phyloP scores from a whole-genome alignment of 1,140 invertebrate species.

The Microplitis mediator region DNA sequence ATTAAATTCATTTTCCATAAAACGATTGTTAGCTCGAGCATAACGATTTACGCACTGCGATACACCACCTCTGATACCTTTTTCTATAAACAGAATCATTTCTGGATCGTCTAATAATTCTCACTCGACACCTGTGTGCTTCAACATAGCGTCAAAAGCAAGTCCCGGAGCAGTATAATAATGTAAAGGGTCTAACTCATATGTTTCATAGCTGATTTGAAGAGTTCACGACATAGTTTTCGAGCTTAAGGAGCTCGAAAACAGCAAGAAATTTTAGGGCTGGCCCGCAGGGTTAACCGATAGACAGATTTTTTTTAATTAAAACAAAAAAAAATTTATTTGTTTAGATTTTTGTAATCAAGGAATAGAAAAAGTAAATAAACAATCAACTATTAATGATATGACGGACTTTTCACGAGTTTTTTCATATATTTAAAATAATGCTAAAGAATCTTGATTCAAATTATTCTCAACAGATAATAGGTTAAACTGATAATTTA shows the following conservation, averaged over 20 bases:
- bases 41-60: conserved; percentile 49
- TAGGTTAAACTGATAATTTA: too few species aligned
- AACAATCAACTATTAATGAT: conserved; percentile 56
- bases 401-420: too few species aligned
- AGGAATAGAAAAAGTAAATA: conserved; percentile 54
- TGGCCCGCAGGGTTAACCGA: too few species aligned
- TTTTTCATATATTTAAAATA: too few species aligned
- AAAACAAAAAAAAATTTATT: too few species aligned
- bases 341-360: conserved; percentile 62
- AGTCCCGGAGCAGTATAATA: conserved; percentile 52
- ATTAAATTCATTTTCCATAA: conserved; percentile 36
- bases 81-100: conserved; percentile 46
- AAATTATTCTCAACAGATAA: too few species aligned
- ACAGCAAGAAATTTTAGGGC: too few species aligned
- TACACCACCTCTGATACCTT: conserved; percentile 36
- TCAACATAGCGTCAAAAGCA: conserved; percentile 54
- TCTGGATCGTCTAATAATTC: conserved; percentile 60
- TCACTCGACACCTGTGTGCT: conserved; percentile 51
- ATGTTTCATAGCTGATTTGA: conserved; percentile 35
- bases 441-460: too few species aligned
- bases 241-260: too few species aligned
- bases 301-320: too few species aligned
- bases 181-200: conserved; percentile 49
- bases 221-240: too few species aligned
- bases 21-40: conserved; percentile 44